Evolutionary conservation across 2,888 invertebrate genomes (phyloP), one percentile per base, ranked within the genome.

Genomic region (Diaphora mendica): DNA sequence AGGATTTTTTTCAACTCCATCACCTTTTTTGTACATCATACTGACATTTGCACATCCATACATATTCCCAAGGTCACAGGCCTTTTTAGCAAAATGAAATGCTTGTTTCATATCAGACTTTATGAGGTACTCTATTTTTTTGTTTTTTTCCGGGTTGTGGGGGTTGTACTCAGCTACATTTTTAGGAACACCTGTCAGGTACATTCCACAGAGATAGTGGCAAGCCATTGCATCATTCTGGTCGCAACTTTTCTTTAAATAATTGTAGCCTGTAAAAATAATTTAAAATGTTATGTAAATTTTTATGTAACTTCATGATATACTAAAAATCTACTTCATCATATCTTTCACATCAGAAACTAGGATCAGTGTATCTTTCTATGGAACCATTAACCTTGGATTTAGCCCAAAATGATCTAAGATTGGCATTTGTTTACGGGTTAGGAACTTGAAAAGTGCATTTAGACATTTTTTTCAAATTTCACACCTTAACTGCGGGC

Each of bases 31-130:
- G 90, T 98, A 98, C 98, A 99, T 98, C 91, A 98, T 97, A 87
- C 98, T 97, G 1, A 99, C 95, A 94, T 99, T 99, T 0, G 97
- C 97, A 94, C 99, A 99, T 0, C 98, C 98, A 88, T 97, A 98
- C 90, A 98, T 97, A 88, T 99, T 98, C 0, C 97, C 98, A 0
- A 97, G 92, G 78, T 98, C 97, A 90, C 99, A 99, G 0, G 97
- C 98, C 90, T 97, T 97, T 74, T 96, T 92, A 0, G 98, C 97
- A 86, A 97, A 97, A 59, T 97, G 94, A 90, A 98, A 98, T 0
- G 99, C 99, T 91, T 98, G 97, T 64, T 95, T 96, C 96, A 97
- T 97, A 87, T 99, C 97, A 79, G 97, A 96, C 69, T 94, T 95
- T 39, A 97, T 94, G 72, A 96, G 89, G 83, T 89, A 97, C 0